Percentiles rank a stretch among this genome's conserved stretches.
These are phyloP conservation scores for Enteromius trimaculatus DNA, from an alignment of 2,797 vertebrate species.

Conservation along the genomic window DNA sequence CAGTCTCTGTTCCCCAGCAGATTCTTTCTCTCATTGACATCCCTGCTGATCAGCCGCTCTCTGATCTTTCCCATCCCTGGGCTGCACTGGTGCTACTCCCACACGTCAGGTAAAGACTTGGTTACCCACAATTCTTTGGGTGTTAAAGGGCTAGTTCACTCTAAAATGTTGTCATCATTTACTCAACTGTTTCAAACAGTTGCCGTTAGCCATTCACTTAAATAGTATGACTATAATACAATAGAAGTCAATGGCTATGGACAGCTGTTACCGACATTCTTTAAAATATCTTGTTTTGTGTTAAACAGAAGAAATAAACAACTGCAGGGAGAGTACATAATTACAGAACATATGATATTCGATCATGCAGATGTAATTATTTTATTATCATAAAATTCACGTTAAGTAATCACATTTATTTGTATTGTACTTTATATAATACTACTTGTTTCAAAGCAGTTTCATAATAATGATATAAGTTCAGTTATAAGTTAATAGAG, in stretches of 20 bases:
- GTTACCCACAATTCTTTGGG: not conserved
- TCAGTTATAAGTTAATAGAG: not conserved
- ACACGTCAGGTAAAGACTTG: constrained; percentile 84
- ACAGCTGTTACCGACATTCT: not conserved
- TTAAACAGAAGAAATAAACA: not conserved
- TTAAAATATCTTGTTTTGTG: not conserved
- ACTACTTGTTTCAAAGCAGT: not conserved
- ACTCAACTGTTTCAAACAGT: not conserved
- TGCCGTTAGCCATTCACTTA: not conserved
- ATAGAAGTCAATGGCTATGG: not conserved
- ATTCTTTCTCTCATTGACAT: constrained; percentile 82
- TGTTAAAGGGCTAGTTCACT: not conserved
- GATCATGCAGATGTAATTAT: not conserved
- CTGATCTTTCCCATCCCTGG: constrained; percentile 87
- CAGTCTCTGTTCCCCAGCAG: constrained; percentile 76
- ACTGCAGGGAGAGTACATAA: not conserved
- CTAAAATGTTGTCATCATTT: not conserved
- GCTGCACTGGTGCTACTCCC: constrained; percentile 89
- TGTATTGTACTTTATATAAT: not conserved
- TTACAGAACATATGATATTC: not conserved
- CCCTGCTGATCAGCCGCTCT: constrained; percentile 65
- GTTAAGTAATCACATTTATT: too few species aligned
- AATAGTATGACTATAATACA: not conserved
- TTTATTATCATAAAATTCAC: not conserved
- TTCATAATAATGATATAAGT: too few species aligned